Base-by-base conservation (phyloP, 2,113 vertebrate species). In the Camarhynchus parvulus region DNA sequence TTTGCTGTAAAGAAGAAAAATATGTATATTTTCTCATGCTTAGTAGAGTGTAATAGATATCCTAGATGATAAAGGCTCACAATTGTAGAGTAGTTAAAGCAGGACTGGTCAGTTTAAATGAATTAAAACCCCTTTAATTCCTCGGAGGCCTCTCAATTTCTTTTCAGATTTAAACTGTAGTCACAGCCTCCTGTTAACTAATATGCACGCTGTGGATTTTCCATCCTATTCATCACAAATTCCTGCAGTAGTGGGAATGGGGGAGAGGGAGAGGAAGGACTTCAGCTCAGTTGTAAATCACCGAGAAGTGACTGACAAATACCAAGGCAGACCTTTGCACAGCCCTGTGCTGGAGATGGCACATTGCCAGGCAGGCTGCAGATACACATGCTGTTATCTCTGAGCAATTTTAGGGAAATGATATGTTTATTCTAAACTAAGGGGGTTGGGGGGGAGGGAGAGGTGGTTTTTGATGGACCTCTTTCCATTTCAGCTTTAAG, bases 161-260 rank as follows among this genome's bases (percentile, higher is more conserved):
- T 87, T 70, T 82, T 90, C 89, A 87, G 73, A 87, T 95, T 96
- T 95, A 61, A 97, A 79, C 83, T 83, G 61, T 89, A 94, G 95
- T 94, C 94, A 96, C 95, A 94, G 81, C 64, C 90, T 87, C 55
- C 73, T 84, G 91, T 84, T 95, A 95, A 70, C 75, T 95, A 95
- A 95, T 96, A 95, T 3, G 2, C 83, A 90, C 79, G 66, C 91
- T 93, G 94, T 75, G 90, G 91, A 89, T 95, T 96, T 95, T 96
- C 94, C 92, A 63, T 95, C 86, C 85, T 96, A 85, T 95, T 84
- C 81, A 95, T 96, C 92, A 95, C 62, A 93, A 90, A 96, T 95
- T 95, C 89, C 76, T 95, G 86, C 64, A 96, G 72, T 79, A 95
- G 92, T 96, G 69, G 77, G 69, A 92, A 93, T 72, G 74, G 69